phyloP scores from a whole-genome alignment of 2,797 vertebrate genomes.

The Lacerta viridis region DNA sequence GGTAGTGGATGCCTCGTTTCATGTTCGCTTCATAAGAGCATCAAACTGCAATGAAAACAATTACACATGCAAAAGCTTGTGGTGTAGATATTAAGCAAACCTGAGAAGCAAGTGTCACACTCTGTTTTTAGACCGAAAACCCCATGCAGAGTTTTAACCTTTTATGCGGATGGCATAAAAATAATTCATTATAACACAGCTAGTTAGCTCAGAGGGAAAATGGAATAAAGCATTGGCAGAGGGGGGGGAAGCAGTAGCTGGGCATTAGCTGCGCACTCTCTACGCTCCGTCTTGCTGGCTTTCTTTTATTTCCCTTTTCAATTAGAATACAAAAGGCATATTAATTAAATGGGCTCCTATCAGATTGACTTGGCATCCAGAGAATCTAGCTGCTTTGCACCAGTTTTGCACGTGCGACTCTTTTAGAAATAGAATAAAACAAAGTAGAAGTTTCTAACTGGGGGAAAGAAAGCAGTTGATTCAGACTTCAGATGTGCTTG shows the following conservation, averaged over 20 bases:
- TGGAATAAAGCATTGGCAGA: background rate
- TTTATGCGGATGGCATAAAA: slow-evolving; percentile 5
- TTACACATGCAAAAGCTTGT: background rate
- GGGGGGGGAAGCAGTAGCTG: background rate
- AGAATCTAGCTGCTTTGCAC: background rate
- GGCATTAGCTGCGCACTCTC: background rate
- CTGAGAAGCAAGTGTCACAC: background rate
- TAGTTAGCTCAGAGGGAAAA: background rate
- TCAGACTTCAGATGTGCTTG: too few relatives aligned
- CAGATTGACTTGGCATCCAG: background rate
- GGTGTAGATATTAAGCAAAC: background rate
- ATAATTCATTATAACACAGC: background rate
- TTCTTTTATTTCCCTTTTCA: background rate
- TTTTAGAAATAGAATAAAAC: background rate
- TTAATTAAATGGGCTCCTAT: slow-evolving; percentile 11
- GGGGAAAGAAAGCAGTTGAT: too few relatives aligned
- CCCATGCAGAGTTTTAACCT: rapidly evolving
- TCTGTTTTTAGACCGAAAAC: background rate
- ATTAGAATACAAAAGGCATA: background rate
- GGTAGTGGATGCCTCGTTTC: too few relatives aligned
- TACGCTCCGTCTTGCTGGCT: slow-evolving; percentile 1
- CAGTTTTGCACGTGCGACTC: slow-evolving; percentile 23
- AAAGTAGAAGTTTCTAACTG: background rate
- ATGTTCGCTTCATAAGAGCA: too few relatives aligned
- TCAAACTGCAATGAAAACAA: too few relatives aligned